Percentiles rank a stretch among this genome's conserved stretches.
Evolutionary conservation across 2,113 vertebrate genomes (phyloP).

Genomic region (Uria aalge): DNA sequence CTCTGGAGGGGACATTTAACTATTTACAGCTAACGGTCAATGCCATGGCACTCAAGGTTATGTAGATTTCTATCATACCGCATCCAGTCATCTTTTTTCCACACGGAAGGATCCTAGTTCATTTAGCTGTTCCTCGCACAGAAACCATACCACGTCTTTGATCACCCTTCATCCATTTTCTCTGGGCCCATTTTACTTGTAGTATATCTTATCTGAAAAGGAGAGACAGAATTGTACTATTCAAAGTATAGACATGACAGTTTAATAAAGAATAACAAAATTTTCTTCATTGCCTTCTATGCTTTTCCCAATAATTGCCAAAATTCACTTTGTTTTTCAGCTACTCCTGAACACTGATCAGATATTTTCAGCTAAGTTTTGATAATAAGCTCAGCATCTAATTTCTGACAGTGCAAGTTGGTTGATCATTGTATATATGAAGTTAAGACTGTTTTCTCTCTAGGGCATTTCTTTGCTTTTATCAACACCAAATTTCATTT

Average conservation of each 20-base stretch:
- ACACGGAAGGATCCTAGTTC: neutral
- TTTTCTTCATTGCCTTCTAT: neutral
- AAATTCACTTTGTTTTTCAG: neutral
- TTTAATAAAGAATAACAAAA: neutral
- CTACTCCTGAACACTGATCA: neutral
- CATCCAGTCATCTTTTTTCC: neutral
- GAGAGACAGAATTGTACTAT: neutral
- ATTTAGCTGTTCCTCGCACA: neutral
- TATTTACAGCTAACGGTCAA: neutral
- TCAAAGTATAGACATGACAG: neutral
- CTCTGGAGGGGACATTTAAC: neutral
- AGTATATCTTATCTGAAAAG: neutral
- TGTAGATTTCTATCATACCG: neutral
- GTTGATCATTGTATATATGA: neutral
- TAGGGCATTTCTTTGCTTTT: neutral
- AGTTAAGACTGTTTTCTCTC: neutral
- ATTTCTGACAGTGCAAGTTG: neutral
- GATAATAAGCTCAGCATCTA: neutral
- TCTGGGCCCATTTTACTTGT: neutral
- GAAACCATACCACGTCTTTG: neutral
- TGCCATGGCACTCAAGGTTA: neutral
- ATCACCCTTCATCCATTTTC: neutral
- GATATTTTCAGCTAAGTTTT: neutral
- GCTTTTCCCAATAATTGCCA: neutral
- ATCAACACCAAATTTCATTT: neutral